A percentile compares a stretch with the other conserved stretches of the same genome.
Conservation (phyloP, 1,140 invertebrate species). For the Drosophila cardini region DNA sequence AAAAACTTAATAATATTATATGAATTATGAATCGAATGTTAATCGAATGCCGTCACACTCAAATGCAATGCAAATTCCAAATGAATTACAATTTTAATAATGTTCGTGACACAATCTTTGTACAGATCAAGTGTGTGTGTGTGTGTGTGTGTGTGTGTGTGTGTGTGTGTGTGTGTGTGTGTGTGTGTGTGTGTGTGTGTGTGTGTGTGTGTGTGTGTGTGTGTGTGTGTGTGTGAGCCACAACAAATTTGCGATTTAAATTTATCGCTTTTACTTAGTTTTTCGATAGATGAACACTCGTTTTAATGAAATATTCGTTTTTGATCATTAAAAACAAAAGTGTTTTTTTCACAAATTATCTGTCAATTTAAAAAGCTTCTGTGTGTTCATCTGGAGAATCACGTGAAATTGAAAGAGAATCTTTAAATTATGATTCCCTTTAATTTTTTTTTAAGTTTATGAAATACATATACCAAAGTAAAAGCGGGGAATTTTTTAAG, state of each 20-base stretch:
- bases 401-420: no score
- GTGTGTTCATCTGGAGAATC: neutral
- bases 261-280: constrained; percentile 10
- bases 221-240: neutral
- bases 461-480: no score
- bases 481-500: no score
- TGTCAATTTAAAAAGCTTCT: constrained; percentile 1
- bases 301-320: neutral
- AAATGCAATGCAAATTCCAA: constrained; percentile 41
- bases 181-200: no score
- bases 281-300: neutral
- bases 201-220: no score
- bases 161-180: neutral
- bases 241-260: constrained; percentile 8
- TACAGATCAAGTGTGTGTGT: neutral
- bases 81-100: constrained; percentile 9
- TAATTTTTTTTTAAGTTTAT: neutral
- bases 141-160: no score
- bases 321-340: neutral
- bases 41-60: constrained; percentile 61
- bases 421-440: no score
- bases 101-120: constrained; percentile 12
- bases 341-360: neutral
- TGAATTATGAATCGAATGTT: constrained; percentile 60
- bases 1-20: constrained; percentile 29